Base-by-base conservation (phyloP, 2,888 invertebrate species). In the Oegoconia quadripuncta region DNA sequence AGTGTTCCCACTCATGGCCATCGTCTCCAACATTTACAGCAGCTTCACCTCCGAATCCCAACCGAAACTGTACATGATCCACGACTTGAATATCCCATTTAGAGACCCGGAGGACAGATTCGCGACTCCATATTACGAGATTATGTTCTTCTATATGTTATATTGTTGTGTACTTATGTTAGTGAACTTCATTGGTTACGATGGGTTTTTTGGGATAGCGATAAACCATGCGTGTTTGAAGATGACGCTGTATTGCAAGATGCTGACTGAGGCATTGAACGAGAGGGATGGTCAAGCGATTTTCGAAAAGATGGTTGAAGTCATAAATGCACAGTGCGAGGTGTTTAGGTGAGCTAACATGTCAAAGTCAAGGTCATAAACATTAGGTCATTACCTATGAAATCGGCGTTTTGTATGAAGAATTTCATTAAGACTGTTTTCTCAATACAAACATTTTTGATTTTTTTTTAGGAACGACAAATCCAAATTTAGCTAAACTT, bases 181-280 rank as follows among this genome's bases (percentile, higher is more conserved):
- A 0, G 11, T 71, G 0, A 70, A 69, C 16, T 80, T 70, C 26
- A 47, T 54, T 0, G 74, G 75, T 16, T 79, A 68, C 42, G 80
- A 81, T n/a, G 72, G 69, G 0, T 74, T 76, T 20, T 80, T 71
- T 14, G 76, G 74, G 0, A 8, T 81, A 11, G 47, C 49, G 0
- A 60, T 74, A 0, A 72, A 73, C 46, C 80, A 81, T 46, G 73
- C 74, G 0, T 78, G 80, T 17, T 38, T 78, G 41, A 80, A 80
- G 46, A 75, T 80, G 57, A 57, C 61, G 2, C 3, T 78, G 12
- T 66, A 53, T 8, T 74, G 79, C 37, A 54, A 53, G 14, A 52
- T 45, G 1, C 39, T 81, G 20, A 65, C 73, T 1, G 68, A 75
- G 0, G 71, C 72, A 0, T 38, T 75, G 42, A 48, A 50, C 0